Evolutionary conservation across 2,797 vertebrate genomes (phyloP), one percentile per base, ranked within the genome.

Genomic region (Stomatorhinus walkeri): DNA sequence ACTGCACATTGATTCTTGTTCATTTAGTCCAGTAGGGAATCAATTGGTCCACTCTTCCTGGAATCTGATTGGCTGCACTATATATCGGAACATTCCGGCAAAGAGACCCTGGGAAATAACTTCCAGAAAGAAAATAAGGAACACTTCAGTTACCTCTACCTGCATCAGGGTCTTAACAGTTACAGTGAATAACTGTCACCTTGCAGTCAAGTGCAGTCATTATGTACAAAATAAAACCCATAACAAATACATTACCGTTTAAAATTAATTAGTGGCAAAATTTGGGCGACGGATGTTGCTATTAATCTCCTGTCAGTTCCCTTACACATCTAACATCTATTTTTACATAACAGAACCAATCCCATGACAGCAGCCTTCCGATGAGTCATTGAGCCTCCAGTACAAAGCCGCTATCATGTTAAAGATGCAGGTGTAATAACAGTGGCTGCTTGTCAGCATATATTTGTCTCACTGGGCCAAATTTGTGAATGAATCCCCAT

Each of bases 331-430:
- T 51, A 85, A 22, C 12, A 51, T 51, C 46, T 51, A 85, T 28
- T 85, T 28, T 85, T 85, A 51, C 48, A 28, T 51, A 52, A 52
- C 83, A 14, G 83, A 9, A 28, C 43, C 9, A 4, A 4, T 22
- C 46, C 83, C 46, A 52, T 85, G 24, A 28, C 22, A 28, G 43
- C 22, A 48, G 48, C 83, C 49, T 85, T 28, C 22, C 46, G 22
- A 85, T 85, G 83, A 85, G 83, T 85, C 83, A 85, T n/a, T 10
- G 1, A 28, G 83, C 49, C 49, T 49, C 43, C 81, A 85, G 83
- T 49, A 24, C 10, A 22, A 85, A 28, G 46, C 49, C 3, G 10
- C 46, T 32, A 51, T 85, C 46, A 51, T 85, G 24, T 51, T 48
- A 24, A 51, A 52, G 10, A 24, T 85, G 52, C 83, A 51, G 24